Evolutionary conservation across 1,140 invertebrate genomes (phyloP), one percentile per base, ranked within the genome.

Genomic region (Eumeta japonica): DNA sequence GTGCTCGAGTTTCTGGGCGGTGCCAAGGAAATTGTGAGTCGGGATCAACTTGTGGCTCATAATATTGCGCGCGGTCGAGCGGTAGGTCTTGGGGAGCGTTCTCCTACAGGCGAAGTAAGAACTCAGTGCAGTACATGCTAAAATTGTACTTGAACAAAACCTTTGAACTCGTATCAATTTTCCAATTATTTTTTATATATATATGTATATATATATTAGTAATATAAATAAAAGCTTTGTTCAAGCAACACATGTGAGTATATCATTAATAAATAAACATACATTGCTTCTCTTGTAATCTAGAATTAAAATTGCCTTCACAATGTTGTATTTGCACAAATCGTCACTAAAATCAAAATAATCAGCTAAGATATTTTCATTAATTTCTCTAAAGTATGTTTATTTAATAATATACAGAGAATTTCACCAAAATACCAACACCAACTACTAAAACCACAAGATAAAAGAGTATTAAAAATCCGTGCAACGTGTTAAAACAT

Each of bases 371-470:
- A 24, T 24, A 24, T 7, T 24, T 24, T 24, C n/a, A n/a, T n/a
- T 29, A 39, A 30, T 37, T 34, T n/a, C n/a, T n/a, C n/a, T 10
- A 12, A 40, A 53, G 61, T 70, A 70, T 66, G 60, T 70, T 66
- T 58, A 63, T 40, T 36, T 46, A 55, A 50, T 15, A 31, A 29
- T 36, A 43, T 40, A 52, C 48, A 56, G 52, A 52, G 42, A 38
- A 52, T 63, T 72, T 56, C 63, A 66, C 70, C 70, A 72, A 74
- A 74, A 74, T 74, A 74, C 70, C 66, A 74, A 74, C 70, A 74
- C 70, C 70, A 60, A 61, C 58, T 62, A 61, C 40, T 47, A 46
- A 36, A 58, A 46, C 48, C 54, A 49, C 57, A 57, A 57, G 43
- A 46, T 31, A 33, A 39, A 47, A 44, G n/a, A 47, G 41, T 51